A percentile compares a stretch with the other conserved stretches of the same genome.
Conservation (phyloP, 2,888 invertebrate species). For the Aethes cnicana region DNA sequence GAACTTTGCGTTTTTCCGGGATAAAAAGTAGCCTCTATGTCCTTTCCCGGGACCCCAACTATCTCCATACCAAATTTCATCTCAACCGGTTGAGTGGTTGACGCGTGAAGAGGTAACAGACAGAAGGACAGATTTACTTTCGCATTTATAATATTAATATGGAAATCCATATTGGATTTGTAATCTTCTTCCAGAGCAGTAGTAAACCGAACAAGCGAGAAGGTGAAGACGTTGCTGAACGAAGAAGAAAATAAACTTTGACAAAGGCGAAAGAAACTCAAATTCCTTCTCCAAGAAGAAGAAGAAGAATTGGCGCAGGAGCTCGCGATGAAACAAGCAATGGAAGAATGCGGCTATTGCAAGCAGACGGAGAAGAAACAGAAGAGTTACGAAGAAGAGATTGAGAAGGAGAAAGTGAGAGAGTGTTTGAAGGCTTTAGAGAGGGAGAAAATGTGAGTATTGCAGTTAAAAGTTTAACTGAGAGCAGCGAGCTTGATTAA, state of each 20-base stretch:
- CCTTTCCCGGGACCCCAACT: too few species aligned
- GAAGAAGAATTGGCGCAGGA: conserved; percentile 54
- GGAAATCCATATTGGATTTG: too few species aligned
- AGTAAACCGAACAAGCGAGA: conserved; percentile 62
- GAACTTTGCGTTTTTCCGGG: too few species aligned
- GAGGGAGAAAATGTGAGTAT: conserved; percentile 67
- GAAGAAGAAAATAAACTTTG: conserved; percentile 64
- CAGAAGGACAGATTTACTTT: too few species aligned
- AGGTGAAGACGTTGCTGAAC: conserved; percentile 56
- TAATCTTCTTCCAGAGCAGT: conserved; percentile 53
- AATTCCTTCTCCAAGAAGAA: conserved; percentile 55
- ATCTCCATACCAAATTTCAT: too few species aligned
- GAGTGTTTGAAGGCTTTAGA: conserved; percentile 68
- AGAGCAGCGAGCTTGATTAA: too few species aligned
- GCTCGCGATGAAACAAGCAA: conserved; percentile 48
- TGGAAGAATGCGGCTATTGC: conserved; percentile 58
- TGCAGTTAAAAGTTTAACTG: neutral
- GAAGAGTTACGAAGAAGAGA: conserved; percentile 51
- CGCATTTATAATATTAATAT: too few species aligned
- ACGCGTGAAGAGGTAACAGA: too few species aligned
- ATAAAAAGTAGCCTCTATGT: too few species aligned
- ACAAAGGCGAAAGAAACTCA: conserved; percentile 63
- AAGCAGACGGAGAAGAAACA: conserved; percentile 52
- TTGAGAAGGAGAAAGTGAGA: conserved; percentile 61
- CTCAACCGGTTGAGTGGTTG: too few species aligned